Conservation (phyloP, 1,140 invertebrate genomes). For the Drosophila santomea region DNA sequence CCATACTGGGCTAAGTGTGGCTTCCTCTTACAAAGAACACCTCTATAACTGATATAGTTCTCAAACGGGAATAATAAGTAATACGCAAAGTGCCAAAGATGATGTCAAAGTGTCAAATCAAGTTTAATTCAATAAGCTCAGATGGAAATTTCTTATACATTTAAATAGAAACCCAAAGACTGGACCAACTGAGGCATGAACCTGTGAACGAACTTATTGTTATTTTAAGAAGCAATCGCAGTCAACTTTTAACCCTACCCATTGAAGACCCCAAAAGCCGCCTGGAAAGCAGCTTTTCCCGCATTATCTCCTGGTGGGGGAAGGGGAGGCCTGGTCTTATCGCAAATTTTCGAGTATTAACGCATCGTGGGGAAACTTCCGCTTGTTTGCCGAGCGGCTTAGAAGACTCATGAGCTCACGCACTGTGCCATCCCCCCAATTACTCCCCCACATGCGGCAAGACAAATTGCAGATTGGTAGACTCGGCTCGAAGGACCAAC, state of each 20-base stretch:
- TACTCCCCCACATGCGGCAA: conserved; percentile 46
- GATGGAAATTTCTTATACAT: neutral
- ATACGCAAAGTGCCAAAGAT: neutral
- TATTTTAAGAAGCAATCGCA: conserved; percentile 5
- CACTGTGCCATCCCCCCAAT: conserved; percentile 2
- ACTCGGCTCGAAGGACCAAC: conserved; percentile 46
- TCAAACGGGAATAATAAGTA: too few relatives aligned
- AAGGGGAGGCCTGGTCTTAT: conserved; percentile 46
- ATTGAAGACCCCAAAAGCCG: neutral
- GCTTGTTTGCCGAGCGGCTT: conserved; percentile 72
- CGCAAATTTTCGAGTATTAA: conserved; percentile 79
- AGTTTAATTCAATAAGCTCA: neutral
- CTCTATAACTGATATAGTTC: too few relatives aligned
- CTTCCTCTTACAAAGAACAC: too few relatives aligned
- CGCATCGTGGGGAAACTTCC: conserved; percentile 68
- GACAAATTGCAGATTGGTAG: conserved; percentile 82
- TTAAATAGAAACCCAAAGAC: neutral
- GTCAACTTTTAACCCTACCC: conserved; percentile 24
- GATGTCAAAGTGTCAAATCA: neutral
- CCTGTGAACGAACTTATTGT: conserved; percentile 19
- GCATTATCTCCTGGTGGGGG: conserved; percentile 48
- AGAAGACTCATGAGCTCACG: conserved; percentile 39
- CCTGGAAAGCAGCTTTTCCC: conserved; percentile 47
- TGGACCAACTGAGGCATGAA: neutral
- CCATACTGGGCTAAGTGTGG: too few relatives aligned